Evolutionary conservation across 2,113 vertebrate species (phyloP), one percentile per base, ranked within the genome.

Genomic region (Marmota monax): DNA sequence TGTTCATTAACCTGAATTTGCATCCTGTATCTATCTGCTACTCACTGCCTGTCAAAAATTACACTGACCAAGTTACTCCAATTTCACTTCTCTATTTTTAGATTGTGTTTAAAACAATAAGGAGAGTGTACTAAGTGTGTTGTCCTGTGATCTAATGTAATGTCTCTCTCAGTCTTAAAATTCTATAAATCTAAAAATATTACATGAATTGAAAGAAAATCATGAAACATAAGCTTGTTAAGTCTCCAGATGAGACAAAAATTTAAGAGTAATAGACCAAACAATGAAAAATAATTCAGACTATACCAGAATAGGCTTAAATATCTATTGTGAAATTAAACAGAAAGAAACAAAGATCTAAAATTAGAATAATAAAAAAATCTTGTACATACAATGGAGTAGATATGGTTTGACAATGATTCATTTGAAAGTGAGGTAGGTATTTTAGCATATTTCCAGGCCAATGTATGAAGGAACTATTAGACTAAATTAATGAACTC

Each of bases 201-300:
- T 32, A 45, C 29, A 78, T 53, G 56, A 92, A 74, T 45, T 34
- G 48, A 87, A 94, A 91, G 37, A 86, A 80, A 95, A 90, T 69
- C 29, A 80, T 20, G 84, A 92, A 80, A 65, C 67, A 51, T 53
- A 90, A 25, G 25, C 20, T 37, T 92, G 8, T 51, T 72, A 86
- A 74, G 29, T 95, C 70, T 94, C 84, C 48, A 97, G 63, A 90
- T 51, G 77, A 93, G 82, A 78, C 7, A 92, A 84, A 79, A 86
- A 65, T 70, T 51, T 12, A 90, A 92, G 42, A 92, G 23, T 37
- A 69, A 79, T 77, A 84, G 17, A 73, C 45, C 14, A 73, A 86
- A 94, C 48, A 78, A 76, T 88, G 51, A 95, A 92, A 94, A 95
- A 39, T 34, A 79, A 76, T 67, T 94, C 58, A 65, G 69, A 74